Evolutionary conservation across 2,113 vertebrate species (phyloP).

Genomic region (Brachyistius frenatus): DNA sequence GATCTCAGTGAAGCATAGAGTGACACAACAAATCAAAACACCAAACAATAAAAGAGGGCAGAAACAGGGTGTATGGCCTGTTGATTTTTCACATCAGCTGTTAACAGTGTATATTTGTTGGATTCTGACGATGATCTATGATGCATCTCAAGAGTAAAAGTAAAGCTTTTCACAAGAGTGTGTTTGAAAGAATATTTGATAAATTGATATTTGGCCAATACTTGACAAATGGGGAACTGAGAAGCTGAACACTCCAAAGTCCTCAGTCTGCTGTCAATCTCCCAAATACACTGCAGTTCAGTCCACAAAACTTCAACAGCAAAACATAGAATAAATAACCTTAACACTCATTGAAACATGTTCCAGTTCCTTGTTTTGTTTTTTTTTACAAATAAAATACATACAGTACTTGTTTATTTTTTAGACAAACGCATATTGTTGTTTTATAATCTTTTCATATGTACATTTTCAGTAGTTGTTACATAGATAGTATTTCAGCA

Average conservation of each 20-base stretch:
- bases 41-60: neutral
- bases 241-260: slow-evolving; percentile 20
- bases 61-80: neutral
- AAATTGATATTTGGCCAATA: slow-evolving; percentile 34
- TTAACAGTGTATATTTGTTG: too few relatives aligned
- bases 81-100: neutral
- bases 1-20: neutral
- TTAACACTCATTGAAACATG: slow-evolving; percentile 55
- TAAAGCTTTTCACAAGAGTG: slow-evolving; percentile 49
- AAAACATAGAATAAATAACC: slow-evolving; percentile 78
- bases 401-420: slow-evolving; percentile 65
- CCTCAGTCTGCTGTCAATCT: slow-evolving; percentile 43
- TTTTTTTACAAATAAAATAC: slow-evolving; percentile 70
- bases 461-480: slow-evolving; percentile 75
- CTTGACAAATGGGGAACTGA: slow-evolving; percentile 13
- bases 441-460: slow-evolving; percentile 62
- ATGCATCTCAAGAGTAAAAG: slow-evolving; percentile 13
- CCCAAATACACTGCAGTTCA: slow-evolving; percentile 50
- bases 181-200: slow-evolving; percentile 8
- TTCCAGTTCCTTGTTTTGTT: slow-evolving; percentile 61
- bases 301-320: slow-evolving; percentile 53
- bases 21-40: neutral
- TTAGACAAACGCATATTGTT: slow-evolving; percentile 49
- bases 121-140: neutral
- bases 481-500: slow-evolving; percentile 66